Conservation (phyloP, 2,797 vertebrate genomes). For the Denticeps clupeoides region DNA sequence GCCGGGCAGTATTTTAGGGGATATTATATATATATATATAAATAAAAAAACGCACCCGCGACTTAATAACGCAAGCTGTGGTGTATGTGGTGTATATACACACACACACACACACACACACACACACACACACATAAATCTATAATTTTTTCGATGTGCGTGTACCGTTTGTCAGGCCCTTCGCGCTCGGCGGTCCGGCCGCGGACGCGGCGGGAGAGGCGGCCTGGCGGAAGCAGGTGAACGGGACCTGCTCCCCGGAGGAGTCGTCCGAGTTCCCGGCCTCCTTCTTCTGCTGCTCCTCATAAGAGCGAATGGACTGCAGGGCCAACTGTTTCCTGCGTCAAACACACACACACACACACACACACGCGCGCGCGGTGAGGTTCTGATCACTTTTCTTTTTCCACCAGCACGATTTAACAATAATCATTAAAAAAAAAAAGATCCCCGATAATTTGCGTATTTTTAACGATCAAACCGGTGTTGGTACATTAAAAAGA, state of each 20-base stretch:
- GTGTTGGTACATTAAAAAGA: too few relatives aligned
- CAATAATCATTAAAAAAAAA: too few relatives aligned
- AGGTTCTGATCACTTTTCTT: too few relatives aligned
- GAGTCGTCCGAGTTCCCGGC: conserved; percentile 87
- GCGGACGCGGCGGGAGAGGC: conserved; percentile 79
- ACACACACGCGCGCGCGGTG: too few relatives aligned
- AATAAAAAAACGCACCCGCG: too few relatives aligned
- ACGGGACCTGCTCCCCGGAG: conserved; percentile 82
- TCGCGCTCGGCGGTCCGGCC: conserved; percentile 78
- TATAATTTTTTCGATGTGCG: conserved; percentile 1
- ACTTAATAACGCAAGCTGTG: too few relatives aligned
- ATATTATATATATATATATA: too few relatives aligned
- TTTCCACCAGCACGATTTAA: too few relatives aligned
- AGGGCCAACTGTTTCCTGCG: conserved; percentile 90
- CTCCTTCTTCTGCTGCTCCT: conserved; percentile 91
- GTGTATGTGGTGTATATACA: neutral
- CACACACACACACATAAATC: neutral
- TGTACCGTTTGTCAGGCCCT: conserved; percentile 60
- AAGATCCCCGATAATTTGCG: too few relatives aligned
- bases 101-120: neutral
- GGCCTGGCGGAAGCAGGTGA: conserved; percentile 82
- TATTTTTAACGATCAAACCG: too few relatives aligned
- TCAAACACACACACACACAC: conserved; percentile 6
- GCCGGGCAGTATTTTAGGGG: too few relatives aligned
- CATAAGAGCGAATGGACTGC: conserved; percentile 88